phyloP scores from a whole-genome alignment of 2,888 invertebrate genomes.

The Hirudinaria manillensis region DNA sequence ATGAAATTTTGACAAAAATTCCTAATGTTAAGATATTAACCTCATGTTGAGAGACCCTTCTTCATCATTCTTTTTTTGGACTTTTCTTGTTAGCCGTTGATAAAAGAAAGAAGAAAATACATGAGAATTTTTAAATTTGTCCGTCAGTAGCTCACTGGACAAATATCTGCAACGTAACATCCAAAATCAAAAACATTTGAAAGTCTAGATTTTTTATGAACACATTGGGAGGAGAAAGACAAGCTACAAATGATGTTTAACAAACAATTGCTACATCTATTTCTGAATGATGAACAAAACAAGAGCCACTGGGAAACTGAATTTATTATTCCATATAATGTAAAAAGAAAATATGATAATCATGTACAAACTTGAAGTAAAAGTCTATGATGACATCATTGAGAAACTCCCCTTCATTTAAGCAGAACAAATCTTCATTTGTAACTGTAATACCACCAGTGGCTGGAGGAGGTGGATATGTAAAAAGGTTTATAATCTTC shows the following conservation, averaged over 20 bases:
- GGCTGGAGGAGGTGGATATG: slow-evolving; percentile 72
- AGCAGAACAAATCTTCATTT: slow-evolving; percentile 84
- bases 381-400: slow-evolving; percentile 97
- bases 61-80: slow-evolving; percentile 15
- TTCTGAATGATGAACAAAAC: no score
- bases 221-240: background rate
- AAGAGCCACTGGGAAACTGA: background rate
- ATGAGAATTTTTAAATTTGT: slow-evolving; percentile 65
- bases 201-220: background rate
- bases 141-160: slow-evolving; percentile 13
- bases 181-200: background rate
- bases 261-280: no score
- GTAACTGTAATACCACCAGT: slow-evolving; percentile 83
- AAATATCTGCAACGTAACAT: slow-evolving; percentile 16
- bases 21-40: background rate
- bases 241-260: slow-evolving; percentile 1
- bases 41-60: slow-evolving; percentile 8
- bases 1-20: background rate
- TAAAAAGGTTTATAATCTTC: slow-evolving; percentile 31
- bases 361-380: slow-evolving; percentile 68
- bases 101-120: slow-evolving; percentile 95
- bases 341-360: background rate
- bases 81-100: slow-evolving; percentile 73
- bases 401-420: slow-evolving; percentile 85
- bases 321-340: background rate